Evolutionary conservation across 2,888 invertebrate species (phyloP).

Genomic region (Diogma glabrata): DNA sequence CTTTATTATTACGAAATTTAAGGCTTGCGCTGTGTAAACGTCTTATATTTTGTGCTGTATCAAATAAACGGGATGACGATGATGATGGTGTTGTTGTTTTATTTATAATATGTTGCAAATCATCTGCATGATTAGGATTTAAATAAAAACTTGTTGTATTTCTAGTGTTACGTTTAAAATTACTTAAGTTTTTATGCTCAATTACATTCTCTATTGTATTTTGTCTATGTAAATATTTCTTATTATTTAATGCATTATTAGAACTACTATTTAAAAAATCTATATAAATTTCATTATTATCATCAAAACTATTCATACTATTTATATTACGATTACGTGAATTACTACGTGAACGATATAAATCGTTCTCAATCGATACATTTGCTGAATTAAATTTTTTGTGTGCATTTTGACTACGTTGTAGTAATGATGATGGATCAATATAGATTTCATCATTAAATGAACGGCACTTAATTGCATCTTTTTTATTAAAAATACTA

Average conservation of each 20-base stretch:
- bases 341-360: constrained; percentile 30
- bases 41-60: constrained; percentile 27
- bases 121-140: constrained; percentile 19
- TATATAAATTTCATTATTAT: constrained; percentile 1
- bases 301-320: constrained; percentile 9
- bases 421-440: constrained; percentile 19
- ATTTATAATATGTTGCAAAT: constrained; percentile 5
- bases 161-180: constrained; percentile 34
- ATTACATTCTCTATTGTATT: constrained; percentile 3
- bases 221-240: constrained; percentile 24
- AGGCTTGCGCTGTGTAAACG: constrained; percentile 36
- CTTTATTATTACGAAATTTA: constrained; percentile 33
- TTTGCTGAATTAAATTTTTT: constrained; percentile 28
- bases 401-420: constrained; percentile 24
- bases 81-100: not conserved
- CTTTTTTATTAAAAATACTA: constrained; percentile 10
- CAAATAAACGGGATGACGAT: constrained; percentile 29
- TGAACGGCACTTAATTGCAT: constrained; percentile 33
- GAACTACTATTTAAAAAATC: not conserved
- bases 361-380: constrained; percentile 34
- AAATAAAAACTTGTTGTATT: constrained; percentile 35
- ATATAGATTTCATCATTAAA: constrained; percentile 31
- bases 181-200: constrained; percentile 16
- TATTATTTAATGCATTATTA: not conserved
- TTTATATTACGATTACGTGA: constrained; percentile 26